phyloP scores from a whole-genome alignment of 2,888 invertebrate species.

The Pseudococcus longispinus region DNA sequence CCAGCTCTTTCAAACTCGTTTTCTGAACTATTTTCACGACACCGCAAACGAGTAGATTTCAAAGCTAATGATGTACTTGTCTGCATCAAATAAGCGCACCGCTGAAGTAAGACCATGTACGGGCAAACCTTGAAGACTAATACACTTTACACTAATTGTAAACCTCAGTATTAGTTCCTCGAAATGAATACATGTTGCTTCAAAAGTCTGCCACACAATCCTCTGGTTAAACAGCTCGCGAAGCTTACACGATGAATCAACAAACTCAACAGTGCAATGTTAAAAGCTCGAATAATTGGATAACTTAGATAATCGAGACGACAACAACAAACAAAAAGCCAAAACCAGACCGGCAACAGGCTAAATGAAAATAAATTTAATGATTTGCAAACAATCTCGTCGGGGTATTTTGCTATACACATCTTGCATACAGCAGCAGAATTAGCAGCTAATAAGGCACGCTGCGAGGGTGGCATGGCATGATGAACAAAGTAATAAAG shows the following conservation, averaged over 20 bases:
- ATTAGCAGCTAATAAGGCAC: neutral
- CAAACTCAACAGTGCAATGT: neutral
- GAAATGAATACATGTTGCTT: conserved; percentile 16
- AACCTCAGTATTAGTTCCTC: neutral
- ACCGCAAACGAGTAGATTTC: too few species aligned
- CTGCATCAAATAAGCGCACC: too few species aligned
- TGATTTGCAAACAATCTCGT: conserved; percentile 27
- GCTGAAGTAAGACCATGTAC: too few species aligned
- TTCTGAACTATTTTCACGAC: too few species aligned
- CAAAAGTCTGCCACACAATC: neutral
- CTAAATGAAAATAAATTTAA: conserved; percentile 21
- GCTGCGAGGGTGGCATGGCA: neutral
- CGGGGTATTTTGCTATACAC: neutral
- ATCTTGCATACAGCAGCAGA: neutral
- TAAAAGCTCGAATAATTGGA: neutral
- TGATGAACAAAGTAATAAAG: neutral
- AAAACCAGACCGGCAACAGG: neutral
- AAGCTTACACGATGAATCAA: neutral
- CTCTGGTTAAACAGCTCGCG: neutral
- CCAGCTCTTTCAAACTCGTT: too few species aligned
- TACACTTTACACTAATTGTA: neutral
- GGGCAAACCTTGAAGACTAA: too few species aligned
- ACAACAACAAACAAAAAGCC: neutral
- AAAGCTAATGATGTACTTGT: too few species aligned
- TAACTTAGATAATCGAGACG: neutral